Base-by-base conservation (phyloP, 2,113 vertebrate genomes). In the Tringa solitaria region DNA sequence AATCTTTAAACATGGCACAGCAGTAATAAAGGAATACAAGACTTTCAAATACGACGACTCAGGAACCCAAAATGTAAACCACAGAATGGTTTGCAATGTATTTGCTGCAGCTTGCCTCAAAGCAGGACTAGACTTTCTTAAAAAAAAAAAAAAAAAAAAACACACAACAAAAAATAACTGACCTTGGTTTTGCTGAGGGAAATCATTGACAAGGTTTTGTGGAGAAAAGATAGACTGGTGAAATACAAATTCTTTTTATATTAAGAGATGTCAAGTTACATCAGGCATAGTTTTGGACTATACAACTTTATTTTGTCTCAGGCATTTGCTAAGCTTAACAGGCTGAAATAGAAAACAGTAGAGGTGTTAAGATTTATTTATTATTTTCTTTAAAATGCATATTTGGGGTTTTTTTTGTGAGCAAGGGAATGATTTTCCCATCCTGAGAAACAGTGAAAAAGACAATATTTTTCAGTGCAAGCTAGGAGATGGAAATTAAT, bases 181-280 rank as follows among this genome's bases (percentile, higher is more conserved):
- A 87, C 82, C 90, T 91, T 75, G 73, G 33, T 84, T 96, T 87
- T 75, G 72, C 65, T 93, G 88, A 95, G 59, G 56, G 78, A 96
- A 95, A 82, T 90, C 69, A 82, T 60, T 84, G 90, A 93, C 89
- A 96, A 75, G 73, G 72, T 72, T 94, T 93, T 0, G 0, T 51
- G 32, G 54, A 32, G 65, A 91, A 89, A 79, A 82, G 57, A 75
- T 10, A 92, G 53, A 78, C 33, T 73, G 39, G 41, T 89, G 83
- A 96, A 95, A 93, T 32, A 94, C 35, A 90, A 91, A 82, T 79
- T 79, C 84, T 91, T 96, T 95, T 93, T 95, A 57, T 95, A 92
- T 95, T 92, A 93, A 95, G 89, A 91, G 74, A 89, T 79, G 81
- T 87, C 94, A 95, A 84, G 87, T 87, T 95, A 56, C 23, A 96